Percentiles rank a stretch among this genome's conserved stretches.
phyloP scores from a whole-genome alignment of 1,140 invertebrate species.

The Potamilus streckersoni region DNA sequence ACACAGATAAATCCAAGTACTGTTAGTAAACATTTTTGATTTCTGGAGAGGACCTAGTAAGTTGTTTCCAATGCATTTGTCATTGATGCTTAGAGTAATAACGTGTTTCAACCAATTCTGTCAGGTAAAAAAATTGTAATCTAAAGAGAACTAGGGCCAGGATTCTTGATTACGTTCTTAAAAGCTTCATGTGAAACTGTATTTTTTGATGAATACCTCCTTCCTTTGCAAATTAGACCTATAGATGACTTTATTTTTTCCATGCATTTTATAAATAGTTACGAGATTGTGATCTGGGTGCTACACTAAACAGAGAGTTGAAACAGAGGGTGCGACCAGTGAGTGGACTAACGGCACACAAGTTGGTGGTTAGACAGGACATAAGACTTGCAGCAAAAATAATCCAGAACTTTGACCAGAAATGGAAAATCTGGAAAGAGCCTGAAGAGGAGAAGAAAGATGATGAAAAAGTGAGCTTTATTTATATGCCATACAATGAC shows the following conservation, averaged over 20 bases:
- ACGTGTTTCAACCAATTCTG: too few relatives aligned
- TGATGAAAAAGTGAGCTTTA: constrained; percentile 52
- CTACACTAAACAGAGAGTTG: constrained; percentile 93
- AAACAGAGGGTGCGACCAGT: constrained; percentile 91
- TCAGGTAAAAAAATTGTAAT: too few relatives aligned
- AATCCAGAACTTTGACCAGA: constrained; percentile 92
- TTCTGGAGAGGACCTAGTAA: too few relatives aligned
- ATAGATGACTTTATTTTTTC: constrained; percentile 5
- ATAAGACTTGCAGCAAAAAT: constrained; percentile 95
- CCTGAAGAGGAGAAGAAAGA: constrained; percentile 68
- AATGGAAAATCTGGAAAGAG: constrained; percentile 82
- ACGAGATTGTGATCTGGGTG: constrained; percentile 91
- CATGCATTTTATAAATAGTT: constrained; percentile 71
- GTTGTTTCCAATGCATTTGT: too few relatives aligned
- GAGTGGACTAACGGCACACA: constrained; percentile 92
- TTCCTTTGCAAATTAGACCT: not conserved
- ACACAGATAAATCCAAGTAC: too few relatives aligned
- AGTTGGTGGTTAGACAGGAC: constrained; percentile 87
- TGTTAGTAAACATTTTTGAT: too few relatives aligned
- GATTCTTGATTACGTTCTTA: too few relatives aligned
- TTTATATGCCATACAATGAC: not conserved
- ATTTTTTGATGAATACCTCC: too few relatives aligned
- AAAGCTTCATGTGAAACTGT: too few relatives aligned
- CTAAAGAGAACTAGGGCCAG: too few relatives aligned
- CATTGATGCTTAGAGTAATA: too few relatives aligned